Percentiles rank a stretch among this genome's conserved stretches.
phyloP scores from a whole-genome alignment of 2,113 vertebrate species.

The Ascaphus truei region DNA sequence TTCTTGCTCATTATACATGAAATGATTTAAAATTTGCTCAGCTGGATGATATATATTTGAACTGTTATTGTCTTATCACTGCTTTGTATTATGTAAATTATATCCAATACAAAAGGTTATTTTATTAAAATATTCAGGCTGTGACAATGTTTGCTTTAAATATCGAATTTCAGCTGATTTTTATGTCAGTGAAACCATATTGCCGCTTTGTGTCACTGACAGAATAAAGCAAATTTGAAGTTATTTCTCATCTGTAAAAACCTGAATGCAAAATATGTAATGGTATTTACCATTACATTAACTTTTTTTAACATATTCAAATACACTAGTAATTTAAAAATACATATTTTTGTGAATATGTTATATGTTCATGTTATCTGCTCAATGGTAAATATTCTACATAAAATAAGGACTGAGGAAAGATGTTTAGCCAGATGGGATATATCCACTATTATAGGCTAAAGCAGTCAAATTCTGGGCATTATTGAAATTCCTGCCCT shows the following conservation, averaged over 20 bases:
- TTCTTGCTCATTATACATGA: background rate
- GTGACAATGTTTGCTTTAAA: slow-evolving; percentile 12
- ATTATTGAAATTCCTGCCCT: no score
- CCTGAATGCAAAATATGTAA: background rate
- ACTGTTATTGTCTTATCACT: background rate
- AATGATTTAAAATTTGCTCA: background rate
- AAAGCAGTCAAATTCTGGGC: no score
- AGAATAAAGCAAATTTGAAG: background rate
- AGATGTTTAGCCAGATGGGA: no score
- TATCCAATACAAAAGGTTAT: background rate
- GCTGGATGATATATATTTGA: background rate
- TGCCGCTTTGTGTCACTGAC: background rate
- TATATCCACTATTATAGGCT: no score
- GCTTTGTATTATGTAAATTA: background rate
- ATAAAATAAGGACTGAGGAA: no score
- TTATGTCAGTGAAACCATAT: background rate
- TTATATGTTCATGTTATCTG: no score
- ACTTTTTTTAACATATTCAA: background rate
- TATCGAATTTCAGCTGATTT: background rate
- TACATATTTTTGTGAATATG: no score
- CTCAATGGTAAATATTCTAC: no score
- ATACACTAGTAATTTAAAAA: no score
- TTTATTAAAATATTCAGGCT: background rate
- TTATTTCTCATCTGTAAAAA: background rate
- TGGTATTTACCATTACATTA: background rate